Base-by-base conservation (phyloP, 2,113 vertebrate species). In the Poicephalus meyeri region DNA sequence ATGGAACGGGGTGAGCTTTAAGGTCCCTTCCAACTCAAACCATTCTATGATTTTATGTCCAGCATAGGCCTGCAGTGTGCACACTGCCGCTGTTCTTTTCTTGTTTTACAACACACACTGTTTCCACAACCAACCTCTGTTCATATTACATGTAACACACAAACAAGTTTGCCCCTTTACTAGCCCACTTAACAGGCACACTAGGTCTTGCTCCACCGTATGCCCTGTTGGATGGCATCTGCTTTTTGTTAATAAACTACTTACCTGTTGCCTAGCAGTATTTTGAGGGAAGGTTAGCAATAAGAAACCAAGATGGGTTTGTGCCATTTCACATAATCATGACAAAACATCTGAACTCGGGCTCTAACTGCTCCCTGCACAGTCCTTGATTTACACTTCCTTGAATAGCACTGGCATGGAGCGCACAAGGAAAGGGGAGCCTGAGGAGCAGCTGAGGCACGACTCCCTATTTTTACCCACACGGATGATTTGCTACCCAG, bases 401-500 rank as follows among this genome's bases (percentile, higher is more conserved):
- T 44, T 50, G n/a, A 37, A 74, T 3, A 88, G 72, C 4, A 1
- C 80, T 86, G 80, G 69, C 35, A 73, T 1, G 24, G 63, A 42
- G 46, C 8, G 42, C 53, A 44, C 17, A 35, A 71, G 72, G 83
- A 74, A 81, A 68, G 26, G 9, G 56, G 52, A 95, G 77, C 69
- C 77, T 9, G 33, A 68, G 80, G 2, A 92, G 86, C 89, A 92
- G 95, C 91, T 78, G 69, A 91, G 86, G 52, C 68, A 84, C 1
- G 1, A 60, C 66, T 79, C 60, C 39, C 89, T 96, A 87, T 92
- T 95, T 97, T 95, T 92, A 93, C 83, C 56, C 73, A 71, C 56
- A 46, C 3, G n/a, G 91, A 79, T 49, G 41, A 94, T 87, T 68
- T 91, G 37, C 77, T 86, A 50, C 60, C 64, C 86, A 92, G 68